Conservation (phyloP, 1,140 invertebrate species). For the Cyphomyrmex costatus region DNA sequence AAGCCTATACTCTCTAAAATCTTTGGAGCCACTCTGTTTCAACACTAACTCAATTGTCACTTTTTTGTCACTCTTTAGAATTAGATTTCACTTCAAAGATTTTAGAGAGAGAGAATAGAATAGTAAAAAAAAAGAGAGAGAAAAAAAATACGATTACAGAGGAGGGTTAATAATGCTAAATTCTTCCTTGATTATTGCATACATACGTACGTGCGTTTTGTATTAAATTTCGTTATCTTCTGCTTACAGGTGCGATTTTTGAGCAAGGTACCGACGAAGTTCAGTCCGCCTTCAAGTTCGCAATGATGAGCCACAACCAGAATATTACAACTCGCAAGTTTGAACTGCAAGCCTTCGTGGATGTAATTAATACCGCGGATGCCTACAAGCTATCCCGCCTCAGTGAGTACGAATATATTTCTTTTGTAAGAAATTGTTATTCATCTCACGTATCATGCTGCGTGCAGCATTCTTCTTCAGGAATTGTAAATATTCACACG, state of each 20-base stretch:
- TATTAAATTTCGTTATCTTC: slow-evolving; percentile 53
- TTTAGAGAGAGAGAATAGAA: no score
- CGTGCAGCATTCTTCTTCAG: slow-evolving; percentile 44
- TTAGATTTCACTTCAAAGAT: no score
- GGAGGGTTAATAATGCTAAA: background rate
- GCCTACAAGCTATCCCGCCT: slow-evolving; percentile 95
- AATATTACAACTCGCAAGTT: slow-evolving; percentile 91
- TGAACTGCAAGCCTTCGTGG: slow-evolving; percentile 94
- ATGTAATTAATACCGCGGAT: slow-evolving; percentile 97
- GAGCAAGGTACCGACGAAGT: slow-evolving; percentile 96
- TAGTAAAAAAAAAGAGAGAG: no score
- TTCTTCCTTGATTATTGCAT: background rate
- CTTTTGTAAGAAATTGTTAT: slow-evolving; percentile 8
- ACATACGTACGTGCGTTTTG: no score
- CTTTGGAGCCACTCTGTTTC: no score
- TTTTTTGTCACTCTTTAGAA: no score
- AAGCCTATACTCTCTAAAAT: no score
- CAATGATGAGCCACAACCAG: slow-evolving; percentile 93
- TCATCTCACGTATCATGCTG: slow-evolving; percentile 10
- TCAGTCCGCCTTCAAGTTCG: slow-evolving; percentile 95
- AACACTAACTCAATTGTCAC: no score
- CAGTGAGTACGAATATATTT: slow-evolving; percentile 90
- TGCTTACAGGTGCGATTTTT: slow-evolving; percentile 93
- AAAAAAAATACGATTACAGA: no score
- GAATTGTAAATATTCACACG: slow-evolving; percentile 40